Evolutionary conservation across 2,888 invertebrate genomes (phyloP).

Genomic region (Ceratothoa steindachneri): DNA sequence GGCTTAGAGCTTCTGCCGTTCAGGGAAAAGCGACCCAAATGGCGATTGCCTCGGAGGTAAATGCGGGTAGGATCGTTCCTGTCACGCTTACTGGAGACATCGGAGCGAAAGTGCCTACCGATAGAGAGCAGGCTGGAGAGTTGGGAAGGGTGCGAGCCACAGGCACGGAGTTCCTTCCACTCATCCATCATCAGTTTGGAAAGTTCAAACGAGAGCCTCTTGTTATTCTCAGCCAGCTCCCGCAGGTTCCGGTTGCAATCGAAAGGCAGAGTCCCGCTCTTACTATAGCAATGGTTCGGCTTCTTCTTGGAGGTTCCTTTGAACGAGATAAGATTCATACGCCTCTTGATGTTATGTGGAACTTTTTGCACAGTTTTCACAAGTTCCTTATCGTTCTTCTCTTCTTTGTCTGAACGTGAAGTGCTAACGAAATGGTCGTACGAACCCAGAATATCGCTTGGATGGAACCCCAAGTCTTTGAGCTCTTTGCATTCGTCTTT

Average conservation of each 20-base stretch:
- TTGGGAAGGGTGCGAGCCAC: background rate
- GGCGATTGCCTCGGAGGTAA: background rate
- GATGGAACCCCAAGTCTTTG: slow-evolving; percentile 17
- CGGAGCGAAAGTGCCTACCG: background rate
- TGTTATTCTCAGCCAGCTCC: background rate
- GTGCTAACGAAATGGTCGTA: background rate
- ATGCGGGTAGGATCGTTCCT: background rate
- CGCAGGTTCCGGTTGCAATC: background rate
- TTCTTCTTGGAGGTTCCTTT: background rate
- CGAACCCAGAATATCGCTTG: slow-evolving; percentile 2
- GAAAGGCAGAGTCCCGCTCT: background rate
- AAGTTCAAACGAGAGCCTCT: background rate
- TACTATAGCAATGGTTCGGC: background rate
- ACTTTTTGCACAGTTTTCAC: too few relatives aligned
- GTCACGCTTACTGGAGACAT: background rate
- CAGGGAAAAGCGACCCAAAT: background rate
- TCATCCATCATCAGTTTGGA: background rate
- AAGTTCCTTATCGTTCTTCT: background rate
- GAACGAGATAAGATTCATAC: background rate
- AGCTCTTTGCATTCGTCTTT: slow-evolving; percentile 22
- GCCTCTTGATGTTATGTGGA: background rate
- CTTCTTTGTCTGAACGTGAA: background rate
- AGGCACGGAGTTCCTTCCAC: background rate
- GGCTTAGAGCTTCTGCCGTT: background rate
- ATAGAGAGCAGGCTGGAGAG: background rate